Conservation (phyloP, 2,888 invertebrate genomes). For the Epirrita christyi region DNA sequence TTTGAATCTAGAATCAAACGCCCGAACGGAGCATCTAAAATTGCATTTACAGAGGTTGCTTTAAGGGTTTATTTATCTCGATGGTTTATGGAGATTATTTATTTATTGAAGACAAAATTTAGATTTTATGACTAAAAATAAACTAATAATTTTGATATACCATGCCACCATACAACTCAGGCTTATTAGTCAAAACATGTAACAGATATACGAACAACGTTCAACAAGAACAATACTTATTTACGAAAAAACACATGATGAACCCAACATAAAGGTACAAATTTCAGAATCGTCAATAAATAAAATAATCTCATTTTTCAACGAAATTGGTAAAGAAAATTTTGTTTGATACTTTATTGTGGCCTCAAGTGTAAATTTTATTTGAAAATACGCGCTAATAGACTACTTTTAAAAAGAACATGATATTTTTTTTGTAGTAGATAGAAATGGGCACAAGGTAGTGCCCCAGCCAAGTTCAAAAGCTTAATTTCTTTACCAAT, state of each 20-base stretch:
- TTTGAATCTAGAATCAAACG: conserved; percentile 56
- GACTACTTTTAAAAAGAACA: too few relatives aligned
- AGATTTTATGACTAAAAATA: conserved; percentile 32
- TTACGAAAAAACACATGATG: conserved; percentile 37
- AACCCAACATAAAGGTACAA: conserved; percentile 42
- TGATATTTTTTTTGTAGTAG: too few relatives aligned
- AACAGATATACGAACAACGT: conserved; percentile 69
- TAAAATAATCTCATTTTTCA: conserved; percentile 75
- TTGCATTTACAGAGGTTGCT: conserved; percentile 73
- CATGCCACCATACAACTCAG: conserved; percentile 74
- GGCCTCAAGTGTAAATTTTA: conserved; percentile 18
- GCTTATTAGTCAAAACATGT: conserved; percentile 74
- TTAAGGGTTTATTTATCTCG: conserved; percentile 58
- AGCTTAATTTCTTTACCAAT: conserved; percentile 49
- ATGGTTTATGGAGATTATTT: conserved; percentile 71
- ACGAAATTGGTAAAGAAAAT: conserved; percentile 57
- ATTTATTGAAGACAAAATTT: conserved; percentile 58
- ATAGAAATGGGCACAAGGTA: not conserved
- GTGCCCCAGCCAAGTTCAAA: not conserved
- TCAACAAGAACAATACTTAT: conserved; percentile 42
- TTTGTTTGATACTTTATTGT: not conserved
- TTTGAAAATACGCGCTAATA: too few relatives aligned
- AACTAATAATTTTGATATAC: conserved; percentile 45
- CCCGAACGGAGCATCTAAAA: conserved; percentile 58
- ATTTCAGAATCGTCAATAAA: conserved; percentile 58